Percentiles rank a stretch among this genome's conserved stretches.
Conservation (phyloP, 2,888 invertebrate genomes). For the Hyposoter dolosus region DNA sequence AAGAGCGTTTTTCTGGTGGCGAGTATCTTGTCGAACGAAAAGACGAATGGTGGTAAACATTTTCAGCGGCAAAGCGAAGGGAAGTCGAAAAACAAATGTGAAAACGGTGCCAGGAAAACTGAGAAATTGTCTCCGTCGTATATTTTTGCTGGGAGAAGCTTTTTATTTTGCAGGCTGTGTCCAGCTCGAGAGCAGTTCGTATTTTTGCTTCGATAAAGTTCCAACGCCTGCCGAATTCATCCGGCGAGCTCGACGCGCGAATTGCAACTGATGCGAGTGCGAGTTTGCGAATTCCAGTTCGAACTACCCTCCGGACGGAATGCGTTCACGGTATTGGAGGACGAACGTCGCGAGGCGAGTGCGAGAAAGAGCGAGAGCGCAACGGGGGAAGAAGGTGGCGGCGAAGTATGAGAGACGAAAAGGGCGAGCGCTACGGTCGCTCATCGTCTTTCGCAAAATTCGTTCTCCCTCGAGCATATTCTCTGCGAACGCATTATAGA, state of each 20-base stretch:
- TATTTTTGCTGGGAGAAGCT: background rate
- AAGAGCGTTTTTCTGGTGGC: background rate
- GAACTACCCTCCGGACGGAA: conserved; percentile 40
- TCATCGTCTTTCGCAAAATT: conserved; percentile 1
- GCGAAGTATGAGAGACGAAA: background rate
- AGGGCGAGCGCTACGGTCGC: conserved; percentile 7
- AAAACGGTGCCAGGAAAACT: background rate
- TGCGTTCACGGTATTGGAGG: conserved; percentile 19
- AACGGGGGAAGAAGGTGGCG: background rate
- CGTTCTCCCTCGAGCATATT: background rate
- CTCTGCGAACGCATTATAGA: background rate
- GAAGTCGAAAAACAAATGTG: background rate
- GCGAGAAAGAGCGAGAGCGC: background rate
- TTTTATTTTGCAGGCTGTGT: no score
- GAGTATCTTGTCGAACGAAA: background rate
- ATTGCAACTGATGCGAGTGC: conserved; percentile 65
- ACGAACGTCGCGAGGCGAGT: background rate
- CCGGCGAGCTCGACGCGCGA: conserved; percentile 65
- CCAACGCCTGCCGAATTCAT: conserved; percentile 3
- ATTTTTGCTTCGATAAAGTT: background rate
- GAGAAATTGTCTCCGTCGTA: background rate
- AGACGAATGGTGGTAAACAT: background rate
- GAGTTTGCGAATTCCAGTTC: conserved; percentile 59
- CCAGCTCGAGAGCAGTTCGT: no score
- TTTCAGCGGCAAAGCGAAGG: background rate